A percentile compares a stretch with the other conserved stretches of the same genome.
Evolutionary conservation across 2,797 vertebrate genomes (phyloP).

Genomic region (Morelia viridis): DNA sequence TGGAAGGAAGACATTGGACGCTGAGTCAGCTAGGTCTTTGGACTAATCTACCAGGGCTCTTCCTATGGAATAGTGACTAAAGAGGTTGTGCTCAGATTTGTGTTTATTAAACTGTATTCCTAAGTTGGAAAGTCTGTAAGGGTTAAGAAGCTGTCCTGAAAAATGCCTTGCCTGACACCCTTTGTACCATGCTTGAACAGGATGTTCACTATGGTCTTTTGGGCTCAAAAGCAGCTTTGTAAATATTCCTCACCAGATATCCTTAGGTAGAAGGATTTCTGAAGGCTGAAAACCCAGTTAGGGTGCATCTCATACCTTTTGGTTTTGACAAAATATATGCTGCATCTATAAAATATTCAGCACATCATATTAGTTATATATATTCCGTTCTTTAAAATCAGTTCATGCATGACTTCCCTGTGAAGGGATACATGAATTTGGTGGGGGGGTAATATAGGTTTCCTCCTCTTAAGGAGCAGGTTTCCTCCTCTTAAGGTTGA

Average conservation of each 20-base stretch:
- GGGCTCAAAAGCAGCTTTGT: background rate
- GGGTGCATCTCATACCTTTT: background rate
- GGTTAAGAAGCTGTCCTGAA: too few relatives aligned
- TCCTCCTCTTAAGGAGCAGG: too few relatives aligned
- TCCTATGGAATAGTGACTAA: background rate
- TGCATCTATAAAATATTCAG: background rate
- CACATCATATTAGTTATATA: background rate
- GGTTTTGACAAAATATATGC: background rate
- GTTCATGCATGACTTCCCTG: background rate
- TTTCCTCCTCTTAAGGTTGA: background rate
- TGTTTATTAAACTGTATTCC: background rate
- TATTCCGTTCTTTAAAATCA: background rate
- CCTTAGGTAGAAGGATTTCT: background rate
- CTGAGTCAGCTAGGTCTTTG: background rate
- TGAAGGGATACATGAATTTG: background rate
- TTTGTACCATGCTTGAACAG: background rate
- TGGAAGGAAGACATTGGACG: background rate
- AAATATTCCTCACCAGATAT: background rate
- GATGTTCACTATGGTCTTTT: background rate
- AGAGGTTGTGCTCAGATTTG: background rate
- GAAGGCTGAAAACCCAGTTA: background rate
- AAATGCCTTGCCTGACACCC: background rate
- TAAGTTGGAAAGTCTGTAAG: too few relatives aligned
- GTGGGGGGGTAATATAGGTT: background rate
- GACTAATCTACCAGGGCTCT: too few relatives aligned